A percentile compares a stretch with the other conserved stretches of the same genome.
Conservation (phyloP, 2,797 vertebrate genomes). For the Chelon labrosus region DNA sequence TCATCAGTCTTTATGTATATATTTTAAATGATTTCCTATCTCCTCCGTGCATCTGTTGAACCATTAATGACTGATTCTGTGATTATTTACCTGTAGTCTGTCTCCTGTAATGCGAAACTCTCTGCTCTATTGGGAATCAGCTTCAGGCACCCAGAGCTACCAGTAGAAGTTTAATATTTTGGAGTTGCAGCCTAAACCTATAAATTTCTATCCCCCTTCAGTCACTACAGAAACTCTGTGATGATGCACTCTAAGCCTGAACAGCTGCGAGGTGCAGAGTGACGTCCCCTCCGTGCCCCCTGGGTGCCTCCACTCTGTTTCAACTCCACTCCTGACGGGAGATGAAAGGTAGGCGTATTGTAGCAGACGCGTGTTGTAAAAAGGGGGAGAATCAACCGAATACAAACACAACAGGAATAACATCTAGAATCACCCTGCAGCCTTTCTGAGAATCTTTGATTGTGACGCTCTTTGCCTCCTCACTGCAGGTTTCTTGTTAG, state of each 20-base stretch:
- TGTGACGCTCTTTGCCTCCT: rapidly evolving
- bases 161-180: too few species aligned
- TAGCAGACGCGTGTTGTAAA: not conserved
- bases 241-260: conserved; percentile 1
- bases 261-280: conserved; percentile 31
- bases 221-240: not conserved
- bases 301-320: conserved; percentile 42
- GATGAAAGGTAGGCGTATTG: conserved; percentile 62
- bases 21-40: too few species aligned
- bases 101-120: too few species aligned
- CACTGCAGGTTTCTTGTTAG: not conserved
- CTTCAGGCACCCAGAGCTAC: too few species aligned
- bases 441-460: not conserved
- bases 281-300: conserved; percentile 4
- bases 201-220: not conserved
- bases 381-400: not conserved
- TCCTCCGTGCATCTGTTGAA: too few species aligned
- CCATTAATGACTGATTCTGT: too few species aligned
- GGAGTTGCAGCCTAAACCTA: not conserved
- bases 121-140: too few species aligned
- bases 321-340: conserved; percentile 47
- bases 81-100: too few species aligned
- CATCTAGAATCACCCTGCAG: not conserved
- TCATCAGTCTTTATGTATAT: too few species aligned
- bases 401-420: not conserved